Evolutionary conservation across 1,140 invertebrate species (phyloP).

Genomic region (Mya arenaria): DNA sequence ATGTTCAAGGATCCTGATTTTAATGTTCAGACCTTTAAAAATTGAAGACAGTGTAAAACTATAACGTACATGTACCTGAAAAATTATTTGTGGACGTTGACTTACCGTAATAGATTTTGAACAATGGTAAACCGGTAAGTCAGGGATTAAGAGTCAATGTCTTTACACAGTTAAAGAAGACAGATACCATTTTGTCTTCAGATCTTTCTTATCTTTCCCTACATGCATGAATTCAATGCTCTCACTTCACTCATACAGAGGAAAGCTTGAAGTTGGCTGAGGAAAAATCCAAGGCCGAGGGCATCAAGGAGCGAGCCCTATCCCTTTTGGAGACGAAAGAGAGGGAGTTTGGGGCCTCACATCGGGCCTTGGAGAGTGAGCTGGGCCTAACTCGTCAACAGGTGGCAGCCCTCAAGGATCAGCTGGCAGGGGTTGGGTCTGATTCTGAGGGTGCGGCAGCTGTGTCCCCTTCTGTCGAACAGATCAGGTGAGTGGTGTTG

Average conservation of each 20-base stretch:
- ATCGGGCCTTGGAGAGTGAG: slow-evolving; percentile 65
- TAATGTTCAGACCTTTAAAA: too few species aligned
- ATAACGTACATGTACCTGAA: too few species aligned
- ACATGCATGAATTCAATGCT: too few species aligned
- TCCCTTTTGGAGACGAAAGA: slow-evolving; percentile 61
- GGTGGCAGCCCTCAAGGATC: slow-evolving; percentile 56
- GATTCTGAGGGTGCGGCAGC: not conserved
- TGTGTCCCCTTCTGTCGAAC: not conserved
- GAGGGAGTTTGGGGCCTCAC: slow-evolving; percentile 44
- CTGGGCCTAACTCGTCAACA: slow-evolving; percentile 57
- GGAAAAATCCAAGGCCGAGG: slow-evolving; percentile 63
- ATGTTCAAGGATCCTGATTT: too few species aligned
- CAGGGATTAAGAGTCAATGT: too few species aligned
- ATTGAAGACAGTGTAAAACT: too few species aligned
- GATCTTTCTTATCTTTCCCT: too few species aligned
- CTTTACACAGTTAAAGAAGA: too few species aligned
- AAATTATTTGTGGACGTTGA: too few species aligned
- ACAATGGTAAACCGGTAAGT: too few species aligned
- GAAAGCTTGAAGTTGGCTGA: slow-evolving; percentile 49
- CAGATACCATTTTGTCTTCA: too few species aligned
- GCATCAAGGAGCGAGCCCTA: slow-evolving; percentile 59
- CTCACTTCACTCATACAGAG: slow-evolving; percentile 52
- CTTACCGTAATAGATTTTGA: too few species aligned
- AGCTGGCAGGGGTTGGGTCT: slow-evolving; percentile 43
- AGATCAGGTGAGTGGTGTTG: not conserved